Evolutionary conservation across 2,797 vertebrate genomes (phyloP).

Genomic region (Kryptolebias ocellatus): DNA sequence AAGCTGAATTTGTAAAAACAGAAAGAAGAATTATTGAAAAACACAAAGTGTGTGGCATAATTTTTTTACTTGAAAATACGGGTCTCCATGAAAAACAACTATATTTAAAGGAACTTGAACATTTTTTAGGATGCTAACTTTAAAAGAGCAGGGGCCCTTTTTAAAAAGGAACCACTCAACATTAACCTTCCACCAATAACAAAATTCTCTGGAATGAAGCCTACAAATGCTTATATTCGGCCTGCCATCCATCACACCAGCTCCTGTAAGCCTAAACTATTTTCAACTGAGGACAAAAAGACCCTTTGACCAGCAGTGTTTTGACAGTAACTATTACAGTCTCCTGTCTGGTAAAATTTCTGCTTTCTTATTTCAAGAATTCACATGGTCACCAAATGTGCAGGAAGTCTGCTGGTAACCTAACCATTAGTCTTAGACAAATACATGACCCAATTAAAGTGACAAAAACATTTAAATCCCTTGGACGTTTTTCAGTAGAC

Average conservation of each 20-base stretch:
- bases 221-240: conserved; percentile 51
- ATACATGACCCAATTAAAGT: conserved; percentile 55
- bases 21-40: conserved; percentile 31
- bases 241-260: conserved; percentile 49
- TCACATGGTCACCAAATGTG: conserved; percentile 35
- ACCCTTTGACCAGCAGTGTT: conserved; percentile 73
- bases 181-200: conserved; percentile 33
- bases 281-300: conserved; percentile 68
- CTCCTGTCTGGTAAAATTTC: conserved; percentile 52
- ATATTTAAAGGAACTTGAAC: neutral
- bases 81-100: neutral
- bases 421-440: conserved; percentile 57
- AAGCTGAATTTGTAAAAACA: conserved; percentile 24
- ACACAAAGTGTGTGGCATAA: accelerated
- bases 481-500: conserved; percentile 39
- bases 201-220: conserved; percentile 36
- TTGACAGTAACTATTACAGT: conserved; percentile 69
- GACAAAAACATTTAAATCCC: conserved; percentile 46
- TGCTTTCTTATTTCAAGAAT: conserved; percentile 36
- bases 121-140: neutral
- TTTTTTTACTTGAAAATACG: conserved; percentile 7
- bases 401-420: conserved; percentile 57
- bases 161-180: conserved; percentile 32
- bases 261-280: conserved; percentile 45
- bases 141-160: neutral